Conservation (phyloP, 64 coral and sea anemone species). For the Anthopleura sola region DNA sequence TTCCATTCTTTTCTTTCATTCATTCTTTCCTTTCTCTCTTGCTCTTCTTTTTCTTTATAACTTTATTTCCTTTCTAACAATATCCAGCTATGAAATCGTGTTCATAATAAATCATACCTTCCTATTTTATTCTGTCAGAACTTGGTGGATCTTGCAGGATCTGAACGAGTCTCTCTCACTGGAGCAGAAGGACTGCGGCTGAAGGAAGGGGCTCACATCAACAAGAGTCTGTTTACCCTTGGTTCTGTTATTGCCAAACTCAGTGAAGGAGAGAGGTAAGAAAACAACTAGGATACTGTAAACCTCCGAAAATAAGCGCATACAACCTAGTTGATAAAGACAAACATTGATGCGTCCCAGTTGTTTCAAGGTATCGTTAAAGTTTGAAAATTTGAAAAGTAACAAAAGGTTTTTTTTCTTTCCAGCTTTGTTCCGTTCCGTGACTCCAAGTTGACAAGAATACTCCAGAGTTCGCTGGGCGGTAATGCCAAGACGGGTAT, state of each 20-base stretch:
- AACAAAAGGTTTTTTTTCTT: no score
- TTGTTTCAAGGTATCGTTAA: no score
- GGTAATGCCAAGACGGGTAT: slow-evolving; percentile 95
- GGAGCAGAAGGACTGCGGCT: slow-evolving; percentile 76
- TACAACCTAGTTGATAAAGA: no score
- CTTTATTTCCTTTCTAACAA: no score
- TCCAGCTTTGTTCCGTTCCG: slow-evolving; percentile 78
- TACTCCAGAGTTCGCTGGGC: slow-evolving; percentile 80
- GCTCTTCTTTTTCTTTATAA: neutral
- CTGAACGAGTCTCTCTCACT: slow-evolving; percentile 73
- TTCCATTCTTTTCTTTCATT: no score
- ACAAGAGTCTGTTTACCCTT: slow-evolving; percentile 74
- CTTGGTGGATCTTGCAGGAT: slow-evolving; percentile 86
- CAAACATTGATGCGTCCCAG: no score
- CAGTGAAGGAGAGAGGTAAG: slow-evolving; percentile 87
- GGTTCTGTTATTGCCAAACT: slow-evolving; percentile 89
- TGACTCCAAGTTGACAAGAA: slow-evolving; percentile 90
- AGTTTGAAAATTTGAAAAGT: no score
- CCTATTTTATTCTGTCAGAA: slow-evolving; percentile 40
- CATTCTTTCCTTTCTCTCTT: neutral
- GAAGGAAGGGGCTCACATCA: slow-evolving; percentile 83
- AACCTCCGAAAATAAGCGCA: no score
- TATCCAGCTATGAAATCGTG: no score
- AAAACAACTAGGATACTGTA: neutral
- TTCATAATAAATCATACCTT: neutral